A percentile compares a stretch with the other conserved stretches of the same genome.
Conservation (phyloP, 2,888 invertebrate genomes). For the Diarsia brunnea region DNA sequence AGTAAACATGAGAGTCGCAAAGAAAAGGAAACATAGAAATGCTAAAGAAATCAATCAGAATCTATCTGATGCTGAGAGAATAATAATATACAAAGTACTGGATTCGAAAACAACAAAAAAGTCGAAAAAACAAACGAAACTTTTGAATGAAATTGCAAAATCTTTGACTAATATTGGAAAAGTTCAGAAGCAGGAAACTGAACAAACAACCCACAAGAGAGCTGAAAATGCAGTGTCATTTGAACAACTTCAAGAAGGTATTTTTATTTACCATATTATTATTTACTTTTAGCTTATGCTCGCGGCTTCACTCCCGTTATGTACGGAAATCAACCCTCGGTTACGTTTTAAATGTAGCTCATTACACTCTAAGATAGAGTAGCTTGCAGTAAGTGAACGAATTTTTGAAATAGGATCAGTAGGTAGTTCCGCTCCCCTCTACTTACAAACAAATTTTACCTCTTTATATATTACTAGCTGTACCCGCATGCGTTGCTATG, state of each 20-base stretch:
- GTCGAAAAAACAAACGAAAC: slow-evolving; percentile 69
- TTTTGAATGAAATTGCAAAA: slow-evolving; percentile 74
- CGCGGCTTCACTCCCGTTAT: too few relatives aligned
- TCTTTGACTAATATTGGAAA: slow-evolving; percentile 70
- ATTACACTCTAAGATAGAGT: too few relatives aligned
- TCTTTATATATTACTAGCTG: too few relatives aligned
- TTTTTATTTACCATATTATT: not conserved
- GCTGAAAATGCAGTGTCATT: slow-evolving; percentile 68
- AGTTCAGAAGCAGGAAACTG: slow-evolving; percentile 30
- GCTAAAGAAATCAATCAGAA: slow-evolving; percentile 62
- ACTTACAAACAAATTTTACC: too few relatives aligned
- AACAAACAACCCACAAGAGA: slow-evolving; percentile 39
- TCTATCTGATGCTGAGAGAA: slow-evolving; percentile 82
- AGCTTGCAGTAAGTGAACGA: too few relatives aligned
- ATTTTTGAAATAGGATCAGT: too few relatives aligned
- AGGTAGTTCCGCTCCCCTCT: too few relatives aligned
- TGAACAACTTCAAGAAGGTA: slow-evolving; percentile 80
- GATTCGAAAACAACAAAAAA: slow-evolving; percentile 77
- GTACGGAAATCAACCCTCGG: too few relatives aligned
- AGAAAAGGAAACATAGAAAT: slow-evolving; percentile 57
- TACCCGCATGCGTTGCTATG: too few relatives aligned
- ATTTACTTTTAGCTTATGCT: not conserved
- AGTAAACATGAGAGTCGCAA: slow-evolving; percentile 70
- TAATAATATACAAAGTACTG: slow-evolving; percentile 86
- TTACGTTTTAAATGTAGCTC: too few relatives aligned